A percentile compares a stretch with the other conserved stretches of the same genome.
phyloP scores from a whole-genome alignment of 2,888 invertebrate genomes.

The Nomada goodeniana region DNA sequence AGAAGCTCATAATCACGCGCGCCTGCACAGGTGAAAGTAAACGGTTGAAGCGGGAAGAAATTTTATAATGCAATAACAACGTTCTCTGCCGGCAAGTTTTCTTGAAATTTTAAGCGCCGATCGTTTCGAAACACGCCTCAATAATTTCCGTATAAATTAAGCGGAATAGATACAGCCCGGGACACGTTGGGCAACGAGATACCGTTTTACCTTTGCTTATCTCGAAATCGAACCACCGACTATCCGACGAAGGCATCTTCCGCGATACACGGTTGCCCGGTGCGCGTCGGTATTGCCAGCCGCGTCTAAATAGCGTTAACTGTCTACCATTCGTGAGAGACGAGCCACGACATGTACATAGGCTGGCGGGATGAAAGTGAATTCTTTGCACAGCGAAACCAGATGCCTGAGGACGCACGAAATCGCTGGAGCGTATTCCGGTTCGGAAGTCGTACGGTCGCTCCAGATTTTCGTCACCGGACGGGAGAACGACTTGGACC shows the following conservation, averaged over 20 bases:
- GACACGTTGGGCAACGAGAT: too few relatives aligned
- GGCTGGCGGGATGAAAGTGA: conserved; percentile 69
- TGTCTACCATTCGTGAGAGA: conserved; percentile 16
- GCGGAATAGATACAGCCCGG: too few relatives aligned
- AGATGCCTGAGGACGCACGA: conserved; percentile 6
- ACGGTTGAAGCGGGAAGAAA: conserved; percentile 18
- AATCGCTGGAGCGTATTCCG: conserved; percentile 41
- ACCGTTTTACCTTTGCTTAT: too few relatives aligned
- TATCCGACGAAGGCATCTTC: too few relatives aligned
- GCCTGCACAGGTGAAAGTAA: conserved; percentile 50
- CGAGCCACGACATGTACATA: neutral
- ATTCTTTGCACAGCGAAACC: conserved; percentile 59
- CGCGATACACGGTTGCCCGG: neutral
- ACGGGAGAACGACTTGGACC: conserved; percentile 22
- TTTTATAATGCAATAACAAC: conserved; percentile 17
- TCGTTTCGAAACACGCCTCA: neutral
- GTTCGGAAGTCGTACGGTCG: conserved; percentile 62
- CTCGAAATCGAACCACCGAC: too few relatives aligned
- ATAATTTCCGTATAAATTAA: too few relatives aligned
- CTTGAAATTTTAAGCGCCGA: neutral
- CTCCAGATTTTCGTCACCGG: conserved; percentile 67
- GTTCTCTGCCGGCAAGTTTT: neutral
- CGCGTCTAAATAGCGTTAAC: conserved; percentile 16
- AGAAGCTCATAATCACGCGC: conserved; percentile 48
- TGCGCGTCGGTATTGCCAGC: too few relatives aligned